Conservation (phyloP, 2,113 vertebrate genomes). For the Labrus mixtus region DNA sequence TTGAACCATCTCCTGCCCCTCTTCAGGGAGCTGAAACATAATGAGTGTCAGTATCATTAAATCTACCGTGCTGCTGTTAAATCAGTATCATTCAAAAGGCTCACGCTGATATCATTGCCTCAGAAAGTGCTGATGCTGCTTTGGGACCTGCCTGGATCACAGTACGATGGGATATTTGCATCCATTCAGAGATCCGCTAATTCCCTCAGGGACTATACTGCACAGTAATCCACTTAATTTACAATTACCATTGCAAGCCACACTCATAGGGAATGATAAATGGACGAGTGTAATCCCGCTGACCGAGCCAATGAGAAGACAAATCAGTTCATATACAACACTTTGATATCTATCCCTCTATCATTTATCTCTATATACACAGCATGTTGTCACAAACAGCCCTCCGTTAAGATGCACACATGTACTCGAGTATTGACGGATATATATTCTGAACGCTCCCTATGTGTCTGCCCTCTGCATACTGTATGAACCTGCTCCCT, state of each 20-base stretch:
- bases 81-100: conserved; percentile 63
- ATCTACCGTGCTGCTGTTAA: conserved; percentile 67
- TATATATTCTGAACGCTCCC: conserved; percentile 12
- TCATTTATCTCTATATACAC: conserved; percentile 22
- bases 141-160: conserved; percentile 60
- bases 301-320: conserved; percentile 38
- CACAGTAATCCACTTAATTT: conserved; percentile 82
- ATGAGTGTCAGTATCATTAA: conserved; percentile 73
- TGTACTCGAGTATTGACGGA: conserved; percentile 20
- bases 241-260: conserved; percentile 78
- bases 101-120: conserved; percentile 57
- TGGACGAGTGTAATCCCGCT: conserved; percentile 63
- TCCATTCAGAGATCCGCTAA: conserved; percentile 71
- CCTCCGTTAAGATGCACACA: neutral
- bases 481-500: conserved; percentile 31
- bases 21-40: conserved; percentile 62
- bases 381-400: neutral
- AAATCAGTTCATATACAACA: conserved; percentile 33
- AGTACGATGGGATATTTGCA: conserved; percentile 65
- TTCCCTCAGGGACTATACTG: conserved; percentile 69
- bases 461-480: conserved; percentile 27
- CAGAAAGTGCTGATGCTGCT: conserved; percentile 76
- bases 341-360: neutral
- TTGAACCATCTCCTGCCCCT: conserved; percentile 39
- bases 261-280: conserved; percentile 76